Evolutionary conservation across 2,113 vertebrate genomes (phyloP).

Genomic region (Pteronura brasiliensis): DNA sequence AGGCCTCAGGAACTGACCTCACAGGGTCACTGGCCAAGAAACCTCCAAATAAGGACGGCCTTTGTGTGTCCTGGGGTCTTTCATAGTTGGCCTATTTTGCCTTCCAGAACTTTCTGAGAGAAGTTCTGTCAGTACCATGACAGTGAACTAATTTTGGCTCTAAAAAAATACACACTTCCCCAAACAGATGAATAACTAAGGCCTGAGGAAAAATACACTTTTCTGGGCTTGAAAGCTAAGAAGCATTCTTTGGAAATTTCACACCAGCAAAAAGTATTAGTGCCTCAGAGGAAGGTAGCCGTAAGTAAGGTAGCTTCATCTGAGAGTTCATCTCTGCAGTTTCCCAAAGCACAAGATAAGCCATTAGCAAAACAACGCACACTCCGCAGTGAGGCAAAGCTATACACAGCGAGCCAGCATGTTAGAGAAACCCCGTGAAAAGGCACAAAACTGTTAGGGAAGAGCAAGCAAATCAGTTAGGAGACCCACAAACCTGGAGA

Average conservation of each 20-base stretch:
- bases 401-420: background rate
- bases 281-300: background rate
- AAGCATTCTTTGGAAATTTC: conserved; percentile 22
- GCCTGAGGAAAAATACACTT: background rate
- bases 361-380: background rate
- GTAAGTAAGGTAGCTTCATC: background rate
- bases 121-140: background rate
- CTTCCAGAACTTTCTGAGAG: background rate
- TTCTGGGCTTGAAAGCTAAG: background rate
- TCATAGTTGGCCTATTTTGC: background rate
- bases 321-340: background rate
- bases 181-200: background rate
- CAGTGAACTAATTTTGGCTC: background rate
- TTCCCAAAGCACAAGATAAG: background rate
- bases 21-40: background rate
- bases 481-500: conserved; percentile 67
- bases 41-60: background rate
- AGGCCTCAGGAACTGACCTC: background rate
- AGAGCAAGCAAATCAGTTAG: background rate
- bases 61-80: background rate
- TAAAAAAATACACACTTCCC: background rate
- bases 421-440: rapidly evolving
- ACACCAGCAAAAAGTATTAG: conserved; percentile 65
- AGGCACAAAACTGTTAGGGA: background rate
- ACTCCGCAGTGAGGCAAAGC: background rate